Evolutionary conservation across 2,113 vertebrate species (phyloP), one percentile per base, ranked within the genome.

Genomic region (Corythornis vintsioides): DNA sequence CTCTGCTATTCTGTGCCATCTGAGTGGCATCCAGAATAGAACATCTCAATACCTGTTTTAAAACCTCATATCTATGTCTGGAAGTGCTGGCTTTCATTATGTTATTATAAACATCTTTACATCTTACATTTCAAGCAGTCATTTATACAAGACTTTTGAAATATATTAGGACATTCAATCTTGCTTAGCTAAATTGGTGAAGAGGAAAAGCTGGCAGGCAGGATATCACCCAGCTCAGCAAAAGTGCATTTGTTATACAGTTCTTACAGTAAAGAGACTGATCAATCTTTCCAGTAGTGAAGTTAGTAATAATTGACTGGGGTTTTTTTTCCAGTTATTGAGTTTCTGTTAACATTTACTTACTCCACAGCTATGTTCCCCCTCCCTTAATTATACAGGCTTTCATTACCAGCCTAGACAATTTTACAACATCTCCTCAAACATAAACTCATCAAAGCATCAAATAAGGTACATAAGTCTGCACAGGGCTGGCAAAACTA

Each of bases 1-100:
- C 8, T n/a, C 18, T 90, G 72, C 69, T 94, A 21, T 71, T 88
- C 90, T 73, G 76, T 87, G 91, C 78, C 79, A 82, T 59, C 66
- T 57, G 45, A 89, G 50, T 53, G 42, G 42, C 74, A 90, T 15
- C 65, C 57, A 63, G 61, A 83, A 77, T 47, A 82, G 38, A 3
- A 88, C 47, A 82, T 43, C 52, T 56, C 81, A 47, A 43, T 33
- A 83, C 5, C 33, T 29, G 6, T 28, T 89, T 76, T 42, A 22
- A 87, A 87, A 87, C 69, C 60, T 55, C 66, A 56, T 28, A 75
- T 82, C 33, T 82, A 57, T 6, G 10, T 35, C 75, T 87, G 72
- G 50, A 85, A 90, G 76, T 2, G 1, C 20, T 48, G 22, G 22
- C 22, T 93, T 89, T 74, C 72, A 47, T 76, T 63, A 64, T 21